These are phyloP conservation scores for Scolopax rusticola DNA, from an alignment of 2,797 vertebrate species.

Conservation along the genomic window DNA sequence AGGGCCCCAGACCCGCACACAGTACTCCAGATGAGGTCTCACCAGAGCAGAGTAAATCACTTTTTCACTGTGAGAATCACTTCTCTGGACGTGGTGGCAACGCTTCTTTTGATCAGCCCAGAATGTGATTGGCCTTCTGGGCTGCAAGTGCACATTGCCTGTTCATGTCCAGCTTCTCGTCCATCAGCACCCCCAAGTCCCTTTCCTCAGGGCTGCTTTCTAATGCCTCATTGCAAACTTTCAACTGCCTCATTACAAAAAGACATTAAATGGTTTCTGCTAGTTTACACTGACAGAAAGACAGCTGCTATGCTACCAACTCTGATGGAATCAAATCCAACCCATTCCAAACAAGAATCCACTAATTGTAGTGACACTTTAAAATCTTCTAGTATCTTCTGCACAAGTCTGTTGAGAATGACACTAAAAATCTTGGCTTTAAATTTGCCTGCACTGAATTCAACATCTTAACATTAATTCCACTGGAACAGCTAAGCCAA, in stretches of 20 bases:
- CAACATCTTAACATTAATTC: slow-evolving; percentile 1
- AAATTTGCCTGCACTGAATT: background rate
- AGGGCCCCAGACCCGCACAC: no score
- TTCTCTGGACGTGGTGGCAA: no score
- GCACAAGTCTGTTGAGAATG: background rate
- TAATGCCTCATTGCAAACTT: background rate
- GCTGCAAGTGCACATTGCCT: no score
- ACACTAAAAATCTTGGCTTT: background rate
- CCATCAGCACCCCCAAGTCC: no score
- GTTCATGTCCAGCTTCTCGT: no score
- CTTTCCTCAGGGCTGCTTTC: no score
- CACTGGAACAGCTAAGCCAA: background rate
- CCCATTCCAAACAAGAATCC: background rate
- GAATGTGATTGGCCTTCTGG: no score
- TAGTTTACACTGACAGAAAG: background rate
- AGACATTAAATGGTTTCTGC: background rate
- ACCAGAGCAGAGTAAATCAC: no score
- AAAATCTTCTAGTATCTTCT: background rate
- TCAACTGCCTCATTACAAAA: background rate
- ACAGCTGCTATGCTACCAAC: background rate
- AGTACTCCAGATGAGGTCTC: no score
- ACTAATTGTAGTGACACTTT: background rate
- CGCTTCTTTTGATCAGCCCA: no score
- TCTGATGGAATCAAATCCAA: background rate
- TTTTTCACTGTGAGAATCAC: no score